phyloP scores from a whole-genome alignment of 2,888 invertebrate genomes.

The Drosophila paramelanica region DNA sequence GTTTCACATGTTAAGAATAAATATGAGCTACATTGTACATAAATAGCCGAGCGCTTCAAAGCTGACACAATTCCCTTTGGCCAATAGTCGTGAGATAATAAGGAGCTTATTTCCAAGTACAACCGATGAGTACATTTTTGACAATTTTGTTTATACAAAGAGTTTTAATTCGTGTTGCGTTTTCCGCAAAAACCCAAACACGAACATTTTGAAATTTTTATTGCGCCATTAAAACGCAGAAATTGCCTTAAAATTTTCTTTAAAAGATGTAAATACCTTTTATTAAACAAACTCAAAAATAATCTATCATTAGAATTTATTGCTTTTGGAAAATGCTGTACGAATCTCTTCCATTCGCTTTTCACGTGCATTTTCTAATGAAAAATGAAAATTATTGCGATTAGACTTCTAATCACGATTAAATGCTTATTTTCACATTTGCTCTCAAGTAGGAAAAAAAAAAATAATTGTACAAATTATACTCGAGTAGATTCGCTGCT shows the following conservation, averaged over 20 bases:
- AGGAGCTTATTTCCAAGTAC: constrained; percentile 14
- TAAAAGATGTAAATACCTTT: not conserved
- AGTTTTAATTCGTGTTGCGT: constrained; percentile 23
- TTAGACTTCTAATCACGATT: too few species aligned
- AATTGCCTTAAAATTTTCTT: not conserved
- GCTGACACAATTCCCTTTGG: constrained; percentile 33
- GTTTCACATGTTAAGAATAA: constrained; percentile 18
- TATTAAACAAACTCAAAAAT: not conserved
- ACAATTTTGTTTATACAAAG: constrained; percentile 1
- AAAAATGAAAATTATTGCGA: not conserved
- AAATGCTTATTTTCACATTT: constrained; percentile 10
- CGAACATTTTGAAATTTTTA: constrained; percentile 14
- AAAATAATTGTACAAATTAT: constrained; percentile 27
- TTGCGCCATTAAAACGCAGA: constrained; percentile 19
- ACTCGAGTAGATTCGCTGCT: constrained; percentile 6
- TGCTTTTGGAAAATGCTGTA: too few species aligned
- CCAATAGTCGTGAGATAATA: constrained; percentile 22
- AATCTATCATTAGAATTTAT: not conserved
- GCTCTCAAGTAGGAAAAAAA: constrained; percentile 11
- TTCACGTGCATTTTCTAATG: not conserved
- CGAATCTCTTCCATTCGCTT: too few species aligned
- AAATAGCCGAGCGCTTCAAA: constrained; percentile 23
- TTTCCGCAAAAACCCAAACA: constrained; percentile 3
- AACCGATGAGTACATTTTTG: constrained; percentile 1
- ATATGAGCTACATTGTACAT: constrained; percentile 16